Evolutionary conservation across 1,140 invertebrate genomes (phyloP), one percentile per base, ranked within the genome.

Genomic region (Drosophila seguyi): DNA sequence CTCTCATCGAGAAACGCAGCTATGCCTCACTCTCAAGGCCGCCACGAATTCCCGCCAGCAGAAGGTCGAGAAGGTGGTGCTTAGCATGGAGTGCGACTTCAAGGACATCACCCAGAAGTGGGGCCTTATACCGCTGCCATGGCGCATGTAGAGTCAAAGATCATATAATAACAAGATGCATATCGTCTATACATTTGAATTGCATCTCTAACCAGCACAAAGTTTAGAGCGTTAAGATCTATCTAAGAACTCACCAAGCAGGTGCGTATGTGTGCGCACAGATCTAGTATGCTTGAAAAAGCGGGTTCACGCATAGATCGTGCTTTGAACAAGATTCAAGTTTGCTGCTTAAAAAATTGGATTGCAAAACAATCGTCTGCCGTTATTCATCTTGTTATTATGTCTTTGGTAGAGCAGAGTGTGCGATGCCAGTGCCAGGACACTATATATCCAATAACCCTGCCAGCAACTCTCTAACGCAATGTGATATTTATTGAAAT

Each of bases 81-180:
- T 92, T 11, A 86, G 57, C 56, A 81, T 84, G 62, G 74, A 91
- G 36, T 91, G 87, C 61, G 68, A 87, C 66, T 87, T 82, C 50
- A 90, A 92, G 57, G 91, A 92, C 71, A 84, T 91, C 34, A 91
- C 90, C 68, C 92, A 93, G 27, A 92, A 92, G 75, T 93, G 92
- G 92, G 91, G 86, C 38, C 57, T 93, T 1, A 79, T 93, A 62
- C 92, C 92, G 53, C 56, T 92, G 74, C 91, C 91, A 50, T 93
- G 92, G 92, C 90, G 79, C 67, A 63, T 92, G 59, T 92, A 84
- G 75, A 25, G n/a, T 22, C 4, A 1, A 48, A 11, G 25, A 16
- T 1, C 14, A 2, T 3, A 27, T n/a, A n/a, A n/a, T 11, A 47
- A 25, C 7, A 47, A 27, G 45, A n/a, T 47, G 13, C 4, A 16